Percentiles rank a stretch among this genome's conserved stretches.
phyloP scores from a whole-genome alignment of 2,113 vertebrate species.

The Lucifuga dentata region DNA sequence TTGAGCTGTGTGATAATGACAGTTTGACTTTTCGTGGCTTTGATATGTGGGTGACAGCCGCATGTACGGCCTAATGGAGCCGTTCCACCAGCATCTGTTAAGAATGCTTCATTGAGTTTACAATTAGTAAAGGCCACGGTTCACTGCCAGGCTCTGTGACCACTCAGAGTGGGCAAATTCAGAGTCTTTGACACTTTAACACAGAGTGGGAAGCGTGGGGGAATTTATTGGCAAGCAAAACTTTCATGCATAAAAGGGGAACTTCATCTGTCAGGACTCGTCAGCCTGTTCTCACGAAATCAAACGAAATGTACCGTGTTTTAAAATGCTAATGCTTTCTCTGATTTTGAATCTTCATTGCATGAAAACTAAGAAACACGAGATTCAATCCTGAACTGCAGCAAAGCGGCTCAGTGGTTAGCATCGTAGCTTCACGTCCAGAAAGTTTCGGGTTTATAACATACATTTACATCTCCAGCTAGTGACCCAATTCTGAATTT shows the following conservation, averaged over 20 bases:
- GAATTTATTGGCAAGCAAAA: background rate
- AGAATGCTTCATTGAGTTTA: slow-evolving; percentile 83
- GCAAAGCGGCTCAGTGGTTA: no score
- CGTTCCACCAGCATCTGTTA: slow-evolving; percentile 84
- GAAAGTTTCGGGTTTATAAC: no score
- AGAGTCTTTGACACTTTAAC: slow-evolving; percentile 25
- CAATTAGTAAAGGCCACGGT: slow-evolving; percentile 81
- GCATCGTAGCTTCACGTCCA: no score
- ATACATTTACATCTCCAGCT: no score
- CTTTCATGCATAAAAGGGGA: background rate
- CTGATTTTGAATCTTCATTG: no score
- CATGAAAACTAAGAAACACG: no score
- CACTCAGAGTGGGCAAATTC: slow-evolving; percentile 41
- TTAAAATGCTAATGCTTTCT: no score
- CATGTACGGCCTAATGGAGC: slow-evolving; percentile 77
- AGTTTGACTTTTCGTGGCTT: slow-evolving; percentile 78
- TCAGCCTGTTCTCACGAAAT: no score
- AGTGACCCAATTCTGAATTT: no score
- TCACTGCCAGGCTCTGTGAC: slow-evolving; percentile 64
- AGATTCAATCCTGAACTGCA: no score
- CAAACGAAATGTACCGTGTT: no score
- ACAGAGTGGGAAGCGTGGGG: background rate
- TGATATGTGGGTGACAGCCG: slow-evolving; percentile 78
- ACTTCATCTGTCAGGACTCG: no score
- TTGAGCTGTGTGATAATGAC: slow-evolving; percentile 76